A percentile compares a stretch with the other conserved stretches of the same genome.
These are phyloP conservation scores for Hypothenemus hampei DNA, from an alignment of 1,140 invertebrate species.

Conservation along the genomic window DNA sequence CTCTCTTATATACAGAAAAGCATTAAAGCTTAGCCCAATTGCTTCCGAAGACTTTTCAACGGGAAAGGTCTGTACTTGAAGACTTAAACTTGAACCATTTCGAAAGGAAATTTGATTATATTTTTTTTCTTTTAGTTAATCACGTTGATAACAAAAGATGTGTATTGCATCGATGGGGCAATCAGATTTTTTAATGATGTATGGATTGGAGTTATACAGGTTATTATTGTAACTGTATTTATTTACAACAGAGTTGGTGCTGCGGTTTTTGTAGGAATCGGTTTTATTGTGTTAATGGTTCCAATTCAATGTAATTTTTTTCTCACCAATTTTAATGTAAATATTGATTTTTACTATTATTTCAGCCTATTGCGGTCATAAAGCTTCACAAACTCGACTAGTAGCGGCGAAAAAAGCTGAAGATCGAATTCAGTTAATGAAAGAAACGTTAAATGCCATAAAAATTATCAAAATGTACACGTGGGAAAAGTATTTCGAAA, in stretches of 20 bases:
- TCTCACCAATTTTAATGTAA: too few species aligned
- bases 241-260: slow-evolving; percentile 70
- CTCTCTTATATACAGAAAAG: slow-evolving; percentile 78
- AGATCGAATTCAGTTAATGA: slow-evolving; percentile 76
- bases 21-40: slow-evolving; percentile 60
- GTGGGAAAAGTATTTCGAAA: slow-evolving; percentile 76
- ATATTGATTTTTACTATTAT: too few species aligned
- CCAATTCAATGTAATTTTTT: slow-evolving; percentile 67
- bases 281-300: slow-evolving; percentile 72
- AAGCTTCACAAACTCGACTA: slow-evolving; percentile 25
- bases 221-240: slow-evolving; percentile 68
- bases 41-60: slow-evolving; percentile 71
- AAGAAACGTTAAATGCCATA: slow-evolving; percentile 77
- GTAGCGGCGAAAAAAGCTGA: slow-evolving; percentile 56
- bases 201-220: slow-evolving; percentile 78
- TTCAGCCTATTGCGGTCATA: slow-evolving; percentile 33
- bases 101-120: too few species aligned
- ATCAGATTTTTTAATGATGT: slow-evolving; percentile 68
- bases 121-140: slow-evolving; percentile 42
- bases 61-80: slow-evolving; percentile 68
- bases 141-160: slow-evolving; percentile 89
- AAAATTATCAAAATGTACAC: slow-evolving; percentile 86
- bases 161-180: slow-evolving; percentile 65
- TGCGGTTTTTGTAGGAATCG: slow-evolving; percentile 72
- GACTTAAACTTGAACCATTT: too few species aligned